Conservation (phyloP, 30 jellyfish, hydroid and myxozoan genomes). For the Turritopsis rubra region DNA sequence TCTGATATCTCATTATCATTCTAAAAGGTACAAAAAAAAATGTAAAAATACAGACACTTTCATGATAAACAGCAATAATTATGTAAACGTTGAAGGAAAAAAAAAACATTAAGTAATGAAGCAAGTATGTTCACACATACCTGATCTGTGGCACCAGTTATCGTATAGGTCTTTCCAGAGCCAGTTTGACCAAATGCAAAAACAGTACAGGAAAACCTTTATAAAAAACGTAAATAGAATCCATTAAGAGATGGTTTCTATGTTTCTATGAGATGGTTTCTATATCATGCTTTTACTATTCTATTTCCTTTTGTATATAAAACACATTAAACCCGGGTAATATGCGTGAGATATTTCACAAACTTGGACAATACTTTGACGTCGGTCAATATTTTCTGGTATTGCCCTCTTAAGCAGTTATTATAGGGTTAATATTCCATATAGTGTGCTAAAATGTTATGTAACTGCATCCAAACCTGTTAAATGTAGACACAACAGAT, state of each 20-base stretch:
- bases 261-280: background rate
- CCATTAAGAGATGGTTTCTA: background rate
- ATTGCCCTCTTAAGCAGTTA: no score
- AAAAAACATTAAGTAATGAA: background rate
- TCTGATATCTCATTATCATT: background rate
- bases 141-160: conserved; percentile 80
- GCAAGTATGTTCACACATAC: conserved; percentile 34
- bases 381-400: no score
- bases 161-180: conserved; percentile 92
- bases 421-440: no score
- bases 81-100: background rate
- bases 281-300: background rate
- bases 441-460: no score
- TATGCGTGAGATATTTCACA: no score
- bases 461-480: no score
- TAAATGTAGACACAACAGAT: no score
- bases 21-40: background rate
- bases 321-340: no score
- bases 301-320: background rate
- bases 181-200: conserved; percentile 99
- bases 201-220: conserved; percentile 95
- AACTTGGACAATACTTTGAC: no score
- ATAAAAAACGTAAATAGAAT: background rate
- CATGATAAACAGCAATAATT: background rate
- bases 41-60: background rate